These are phyloP conservation scores for Hyalella azteca DNA, from an alignment of 2,888 invertebrate species.

Conservation along the genomic window DNA sequence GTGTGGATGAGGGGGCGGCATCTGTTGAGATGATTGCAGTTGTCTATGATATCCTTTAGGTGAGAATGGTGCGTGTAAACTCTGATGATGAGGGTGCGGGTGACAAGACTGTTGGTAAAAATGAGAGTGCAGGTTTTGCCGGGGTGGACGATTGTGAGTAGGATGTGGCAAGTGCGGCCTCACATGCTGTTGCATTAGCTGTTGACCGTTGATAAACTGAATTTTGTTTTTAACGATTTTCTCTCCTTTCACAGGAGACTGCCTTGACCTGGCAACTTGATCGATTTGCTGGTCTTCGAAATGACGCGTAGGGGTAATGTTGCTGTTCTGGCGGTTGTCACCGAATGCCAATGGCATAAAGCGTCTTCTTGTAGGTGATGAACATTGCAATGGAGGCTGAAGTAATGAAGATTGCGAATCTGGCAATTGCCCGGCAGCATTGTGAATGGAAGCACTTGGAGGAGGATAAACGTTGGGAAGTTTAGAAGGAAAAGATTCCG, in stretches of 20 bases:
- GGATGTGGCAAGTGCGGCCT: background rate
- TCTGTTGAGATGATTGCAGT: background rate
- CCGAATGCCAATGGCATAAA: constrained; percentile 53
- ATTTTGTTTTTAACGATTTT: constrained; percentile 48
- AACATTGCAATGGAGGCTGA: constrained; percentile 33
- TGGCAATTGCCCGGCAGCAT: background rate
- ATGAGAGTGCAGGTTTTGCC: background rate
- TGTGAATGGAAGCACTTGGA: constrained; percentile 31
- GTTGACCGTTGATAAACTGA: background rate
- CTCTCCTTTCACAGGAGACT: constrained; percentile 51
- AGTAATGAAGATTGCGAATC: background rate
- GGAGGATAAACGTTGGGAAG: constrained; percentile 26
- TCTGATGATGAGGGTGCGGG: background rate
- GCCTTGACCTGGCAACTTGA: constrained; percentile 45
- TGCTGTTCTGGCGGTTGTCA: constrained; percentile 46
- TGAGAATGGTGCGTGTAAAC: background rate
- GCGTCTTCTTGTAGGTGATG: constrained; percentile 51
- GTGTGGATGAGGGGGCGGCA: constrained; percentile 15
- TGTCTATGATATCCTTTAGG: constrained; percentile 1
- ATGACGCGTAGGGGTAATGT: constrained; percentile 47
- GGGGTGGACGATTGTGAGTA: background rate
- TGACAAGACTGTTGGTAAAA: background rate
- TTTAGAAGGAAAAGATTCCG: constrained; percentile 50
- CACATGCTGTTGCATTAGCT: constrained; percentile 31
- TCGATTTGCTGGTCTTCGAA: constrained; percentile 42